Base-by-base conservation (phyloP, 1,140 invertebrate species). In the Caerostris darwini region DNA sequence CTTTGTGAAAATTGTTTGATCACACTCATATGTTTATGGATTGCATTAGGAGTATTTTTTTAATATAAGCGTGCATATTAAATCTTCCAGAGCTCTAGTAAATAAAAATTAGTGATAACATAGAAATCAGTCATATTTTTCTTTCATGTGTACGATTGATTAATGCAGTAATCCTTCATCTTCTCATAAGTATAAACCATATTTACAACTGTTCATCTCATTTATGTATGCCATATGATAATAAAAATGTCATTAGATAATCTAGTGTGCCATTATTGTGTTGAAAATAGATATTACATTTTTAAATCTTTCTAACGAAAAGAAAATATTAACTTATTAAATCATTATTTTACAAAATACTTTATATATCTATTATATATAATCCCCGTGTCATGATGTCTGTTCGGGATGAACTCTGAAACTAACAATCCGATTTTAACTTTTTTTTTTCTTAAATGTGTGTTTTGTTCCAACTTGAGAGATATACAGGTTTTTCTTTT, bases 31-130 rank as follows among this genome's bases (percentile, higher is more conserved):
- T 85, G 57, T 58, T 85, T n/a, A 85, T 57, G 54, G n/a, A 85
- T 7, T 58, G 57, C 57, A n/a, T 57, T 58, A 57, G 82, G 19
- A 85, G n/a, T 85, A 85, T 85, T 85, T 85, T 85, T 85, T 85
- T 85, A 85, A 85, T 85, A 6, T 85, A 58, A 57, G 82, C 57
- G 14, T 85, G 54, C 82, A 58, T 85, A 85, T 58, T 85, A 19
- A 85, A 85, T 56, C 82, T 85, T 85, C 82, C 82, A 85, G 53
- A 85, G n/a, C 57, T 85, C 17, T 58, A 85, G 57, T 50, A 34
- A 8, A 50, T 77, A 77, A 77, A 77, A 50, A 50, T 12, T 77
- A 34, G 12, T 77, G 50, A 77, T 77, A 77, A 77, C 10, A 50
- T 77, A 77, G 50, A 53, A 77, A 34, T 71, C 67, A 50, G 71